A percentile compares a stretch with the other conserved stretches of the same genome.
Evolutionary conservation across 2,797 vertebrate genomes (phyloP).

Genomic region (Neoniphon sammara): DNA sequence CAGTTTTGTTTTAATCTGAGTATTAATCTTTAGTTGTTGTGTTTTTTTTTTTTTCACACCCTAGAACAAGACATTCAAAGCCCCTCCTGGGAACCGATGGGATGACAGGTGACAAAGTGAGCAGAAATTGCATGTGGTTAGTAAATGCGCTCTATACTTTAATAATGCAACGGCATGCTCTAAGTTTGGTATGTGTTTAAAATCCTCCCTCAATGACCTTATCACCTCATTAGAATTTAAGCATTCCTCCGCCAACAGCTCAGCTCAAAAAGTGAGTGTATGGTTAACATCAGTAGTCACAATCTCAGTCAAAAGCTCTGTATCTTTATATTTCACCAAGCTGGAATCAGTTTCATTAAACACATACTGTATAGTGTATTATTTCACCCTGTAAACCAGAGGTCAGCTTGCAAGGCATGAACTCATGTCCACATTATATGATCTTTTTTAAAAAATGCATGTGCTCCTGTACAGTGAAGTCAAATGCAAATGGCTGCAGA

Average conservation of each 20-base stretch:
- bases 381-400: no score
- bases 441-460: no score
- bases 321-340: no score
- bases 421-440: no score
- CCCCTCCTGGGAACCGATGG: slow-evolving; percentile 57
- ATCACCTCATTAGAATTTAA: not conserved
- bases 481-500: no score
- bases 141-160: slow-evolving; percentile 20
- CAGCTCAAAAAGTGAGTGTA: not conserved
- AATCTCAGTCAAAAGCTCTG: no score
- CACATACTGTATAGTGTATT: no score
- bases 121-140: slow-evolving; percentile 58
- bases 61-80: slow-evolving; percentile 83
- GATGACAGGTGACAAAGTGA: slow-evolving; percentile 75
- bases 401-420: no score
- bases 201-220: not conserved
- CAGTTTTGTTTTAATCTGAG: not conserved
- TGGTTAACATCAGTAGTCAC: not conserved
- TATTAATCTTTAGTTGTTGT: not conserved
- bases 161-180: no score
- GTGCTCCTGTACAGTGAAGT: no score
- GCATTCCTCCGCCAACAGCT: not conserved
- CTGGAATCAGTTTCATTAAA: no score
- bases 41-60: slow-evolving; percentile 6
- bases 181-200: not conserved